Percentiles rank a stretch among this genome's conserved stretches.
Evolutionary conservation across 2,797 vertebrate species (phyloP).

Genomic region (Tenualosa ilisha): DNA sequence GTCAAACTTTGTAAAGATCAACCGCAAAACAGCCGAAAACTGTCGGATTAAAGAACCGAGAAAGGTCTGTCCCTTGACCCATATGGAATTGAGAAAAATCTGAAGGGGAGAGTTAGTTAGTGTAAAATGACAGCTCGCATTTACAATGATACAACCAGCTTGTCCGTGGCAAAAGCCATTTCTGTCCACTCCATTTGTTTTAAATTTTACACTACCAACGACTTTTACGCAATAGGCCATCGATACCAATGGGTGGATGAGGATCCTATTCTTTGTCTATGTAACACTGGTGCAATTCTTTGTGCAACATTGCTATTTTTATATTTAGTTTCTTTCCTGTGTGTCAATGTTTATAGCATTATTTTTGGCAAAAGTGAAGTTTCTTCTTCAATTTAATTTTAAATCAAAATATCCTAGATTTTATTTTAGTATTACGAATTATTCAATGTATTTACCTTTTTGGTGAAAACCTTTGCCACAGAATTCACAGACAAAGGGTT

Average conservation of each 20-base stretch:
- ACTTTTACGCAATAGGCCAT: neutral
- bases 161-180: neutral
- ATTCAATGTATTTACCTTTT: slow-evolving; percentile 76
- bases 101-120: slow-evolving; percentile 67
- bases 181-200: neutral
- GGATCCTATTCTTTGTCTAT: neutral
- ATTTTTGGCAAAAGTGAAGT: neutral
- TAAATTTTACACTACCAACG: neutral
- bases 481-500: slow-evolving; percentile 90
- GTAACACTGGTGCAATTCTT: neutral
- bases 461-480: slow-evolving; percentile 92
- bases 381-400: neutral
- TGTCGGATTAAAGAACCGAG: slow-evolving; percentile 68
- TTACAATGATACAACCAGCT: slow-evolving; percentile 52
- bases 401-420: neutral
- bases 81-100: slow-evolving; percentile 69
- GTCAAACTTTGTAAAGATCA: slow-evolving; percentile 92
- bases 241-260: neutral
- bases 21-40: slow-evolving; percentile 63
- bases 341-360: neutral
- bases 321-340: neutral
- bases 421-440: neutral
- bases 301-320: neutral
- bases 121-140: slow-evolving; percentile 72
- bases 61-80: slow-evolving; percentile 82